A percentile compares a stretch with the other conserved stretches of the same genome.
phyloP scores from a whole-genome alignment of 2,797 vertebrate genomes.

The Mallotus villosus region DNA sequence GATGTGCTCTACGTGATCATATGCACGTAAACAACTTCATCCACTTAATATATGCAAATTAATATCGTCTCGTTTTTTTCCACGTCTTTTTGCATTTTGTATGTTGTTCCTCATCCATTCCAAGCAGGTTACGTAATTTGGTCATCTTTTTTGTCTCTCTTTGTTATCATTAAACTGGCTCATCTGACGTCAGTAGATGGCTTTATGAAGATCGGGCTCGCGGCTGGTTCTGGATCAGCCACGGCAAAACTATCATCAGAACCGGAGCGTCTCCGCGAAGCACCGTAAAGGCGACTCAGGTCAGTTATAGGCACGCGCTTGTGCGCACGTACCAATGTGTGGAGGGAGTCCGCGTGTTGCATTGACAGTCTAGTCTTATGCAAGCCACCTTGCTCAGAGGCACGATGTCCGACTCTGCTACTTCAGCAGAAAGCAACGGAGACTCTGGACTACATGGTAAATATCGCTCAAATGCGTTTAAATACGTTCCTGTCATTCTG shows the following conservation, averaged over 20 bases:
- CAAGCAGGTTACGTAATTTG: constrained; percentile 45
- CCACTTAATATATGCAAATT: background rate
- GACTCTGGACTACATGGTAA: constrained; percentile 79
- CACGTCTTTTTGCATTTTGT: background rate
- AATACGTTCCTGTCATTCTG: constrained; percentile 12
- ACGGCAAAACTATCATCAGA: constrained; percentile 31
- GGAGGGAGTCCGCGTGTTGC: constrained; percentile 36
- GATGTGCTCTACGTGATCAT: constrained; percentile 46
- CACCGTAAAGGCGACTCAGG: constrained; percentile 5
- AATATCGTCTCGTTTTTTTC: background rate
- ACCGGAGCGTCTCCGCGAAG: constrained; percentile 3
- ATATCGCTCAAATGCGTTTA: background rate
- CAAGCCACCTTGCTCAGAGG: constrained; percentile 47
- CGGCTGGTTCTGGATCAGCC: constrained; percentile 38
- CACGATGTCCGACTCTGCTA: constrained; percentile 71
- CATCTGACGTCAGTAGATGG: constrained; percentile 56
- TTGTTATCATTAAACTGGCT: constrained; percentile 39
- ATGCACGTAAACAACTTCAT: constrained; percentile 17
- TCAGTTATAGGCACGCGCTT: constrained; percentile 31
- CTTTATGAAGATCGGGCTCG: constrained; percentile 31
- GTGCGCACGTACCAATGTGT: constrained; percentile 64
- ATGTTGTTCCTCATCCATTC: background rate
- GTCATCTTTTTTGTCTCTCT: background rate
- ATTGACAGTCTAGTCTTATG: constrained; percentile 59
- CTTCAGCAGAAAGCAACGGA: constrained; percentile 69